Evolutionary conservation across 2,113 vertebrate genomes (phyloP), one percentile per base, ranked within the genome.

Genomic region (Opisthocomus hoazin): DNA sequence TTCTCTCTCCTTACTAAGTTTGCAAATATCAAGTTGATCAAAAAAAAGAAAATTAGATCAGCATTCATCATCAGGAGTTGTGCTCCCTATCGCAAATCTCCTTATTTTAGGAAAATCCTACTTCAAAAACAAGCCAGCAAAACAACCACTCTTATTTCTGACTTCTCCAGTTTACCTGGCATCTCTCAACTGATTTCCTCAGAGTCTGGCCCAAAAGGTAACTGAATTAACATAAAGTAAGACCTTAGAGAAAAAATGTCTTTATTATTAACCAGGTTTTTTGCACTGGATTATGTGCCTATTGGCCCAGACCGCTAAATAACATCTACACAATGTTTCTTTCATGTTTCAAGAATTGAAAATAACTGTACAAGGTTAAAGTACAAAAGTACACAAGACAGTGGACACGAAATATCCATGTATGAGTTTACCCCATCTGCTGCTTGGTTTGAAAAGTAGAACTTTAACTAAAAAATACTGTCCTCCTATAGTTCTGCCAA

Each of bases 361-460:
- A 98, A 99, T 98, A 98, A 98, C 98, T 98, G 98, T 98, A 98
- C 98, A 98, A 98, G 98, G 97, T 98, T 98, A 98, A 97, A 98
- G 98, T 98, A 98, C 98, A 98, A 98, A 98, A 98, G 98, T 98
- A 98, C 98, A 98, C 98, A 98, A 98, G 98, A 98, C 97, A 97
- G 97, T 51, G 96, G 97, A 98, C 98, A 98, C 97, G 82, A 98
- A 98, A 98, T 98, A 97, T 97, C 97, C 97, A 98, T 97, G 97
- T 96, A 98, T 97, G 98, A 98, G 97, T 90, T 97, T 48, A 95
- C 90, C 97, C 97, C 97, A 97, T 97, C 97, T 97, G 96, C 95
- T 97, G 98, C 94, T 98, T 96, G 95, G 97, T 97, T 97, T 97
- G 95, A 98, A 98, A 98, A 97, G 97, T 97, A 98, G 97, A 98